A percentile compares a stretch with the other conserved stretches of the same genome.
phyloP scores from a whole-genome alignment of 2,888 invertebrate species.

The Protonemura montana region DNA sequence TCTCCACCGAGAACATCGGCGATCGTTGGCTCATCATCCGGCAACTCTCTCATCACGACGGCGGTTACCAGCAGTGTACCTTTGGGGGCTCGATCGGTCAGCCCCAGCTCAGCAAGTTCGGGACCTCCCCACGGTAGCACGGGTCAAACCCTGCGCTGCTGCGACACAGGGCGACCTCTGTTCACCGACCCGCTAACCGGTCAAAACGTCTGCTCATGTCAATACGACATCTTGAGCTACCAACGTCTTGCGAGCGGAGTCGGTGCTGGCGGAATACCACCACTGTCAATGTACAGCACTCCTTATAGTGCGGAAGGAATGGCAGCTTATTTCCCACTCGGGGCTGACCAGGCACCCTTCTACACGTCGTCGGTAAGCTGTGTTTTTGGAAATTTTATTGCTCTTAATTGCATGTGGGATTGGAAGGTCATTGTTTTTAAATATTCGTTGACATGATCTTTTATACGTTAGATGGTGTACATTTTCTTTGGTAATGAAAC shows the following conservation, averaged over 20 bases:
- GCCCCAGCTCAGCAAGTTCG: conserved; percentile 42
- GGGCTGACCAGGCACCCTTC: conserved; percentile 86
- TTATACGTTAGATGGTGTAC: neutral
- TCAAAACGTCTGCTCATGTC: conserved; percentile 89
- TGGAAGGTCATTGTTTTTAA: neutral
- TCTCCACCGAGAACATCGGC: conserved; percentile 33
- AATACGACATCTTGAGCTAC: conserved; percentile 87
- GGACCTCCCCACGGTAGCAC: conserved; percentile 53
- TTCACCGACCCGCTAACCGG: conserved; percentile 90
- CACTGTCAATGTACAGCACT: conserved; percentile 80
- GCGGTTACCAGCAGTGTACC: conserved; percentile 38
- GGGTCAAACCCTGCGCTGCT: conserved; percentile 70
- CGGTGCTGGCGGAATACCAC: conserved; percentile 73
- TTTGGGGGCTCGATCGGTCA: conserved; percentile 41
- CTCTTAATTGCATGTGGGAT: neutral
- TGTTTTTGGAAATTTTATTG: neutral
- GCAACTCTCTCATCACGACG: conserved; percentile 17
- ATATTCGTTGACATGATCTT: neutral
- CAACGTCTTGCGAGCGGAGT: conserved; percentile 74
- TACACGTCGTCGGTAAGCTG: conserved; percentile 83
- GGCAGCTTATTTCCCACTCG: conserved; percentile 86
- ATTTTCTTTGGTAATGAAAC: neutral
- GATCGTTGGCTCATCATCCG: conserved; percentile 1
- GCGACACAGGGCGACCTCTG: conserved; percentile 90
- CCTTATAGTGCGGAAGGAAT: conserved; percentile 78